phyloP scores from a whole-genome alignment of 2,797 vertebrate genomes.

The Crax fasciolata region DNA sequence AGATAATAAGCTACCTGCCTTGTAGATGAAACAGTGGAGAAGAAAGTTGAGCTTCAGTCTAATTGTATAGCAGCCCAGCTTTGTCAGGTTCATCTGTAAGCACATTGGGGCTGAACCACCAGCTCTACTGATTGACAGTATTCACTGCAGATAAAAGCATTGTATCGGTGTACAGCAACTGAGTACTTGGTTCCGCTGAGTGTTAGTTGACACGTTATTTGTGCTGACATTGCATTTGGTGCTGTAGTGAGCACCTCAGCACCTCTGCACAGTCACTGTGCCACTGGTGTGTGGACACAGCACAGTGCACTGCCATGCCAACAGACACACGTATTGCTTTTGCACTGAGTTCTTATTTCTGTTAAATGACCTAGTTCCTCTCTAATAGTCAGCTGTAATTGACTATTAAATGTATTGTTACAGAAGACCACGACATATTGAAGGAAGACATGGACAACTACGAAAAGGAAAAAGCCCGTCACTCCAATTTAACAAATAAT shows the following conservation, averaged over 20 bases:
- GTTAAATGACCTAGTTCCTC: not conserved
- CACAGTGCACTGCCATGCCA: not conserved
- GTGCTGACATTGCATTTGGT: not conserved
- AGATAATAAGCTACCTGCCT: not conserved
- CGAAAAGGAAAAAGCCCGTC: not conserved
- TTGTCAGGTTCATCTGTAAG: not conserved
- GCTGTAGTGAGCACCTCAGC: not conserved
- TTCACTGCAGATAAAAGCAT: not conserved
- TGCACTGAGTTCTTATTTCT: not conserved
- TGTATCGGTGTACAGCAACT: not conserved
- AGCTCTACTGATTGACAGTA: not conserved
- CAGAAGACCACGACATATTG: not conserved
- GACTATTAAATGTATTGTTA: not conserved
- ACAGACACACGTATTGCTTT: rapidly evolving
- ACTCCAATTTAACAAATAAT: not conserved
- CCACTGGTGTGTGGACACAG: rapidly evolving
- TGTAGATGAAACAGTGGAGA: not conserved
- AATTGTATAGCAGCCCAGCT: not conserved
- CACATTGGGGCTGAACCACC: not conserved
- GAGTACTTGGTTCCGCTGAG: not conserved
- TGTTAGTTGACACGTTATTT: not conserved
- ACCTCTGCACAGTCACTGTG: not conserved
- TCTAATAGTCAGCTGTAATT: not conserved
- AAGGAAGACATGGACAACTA: not conserved
- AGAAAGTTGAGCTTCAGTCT: not conserved